Percentiles rank a stretch among this genome's conserved stretches.
Conservation (phyloP, 2,888 invertebrate genomes). For the Drosophila pegasa region DNA sequence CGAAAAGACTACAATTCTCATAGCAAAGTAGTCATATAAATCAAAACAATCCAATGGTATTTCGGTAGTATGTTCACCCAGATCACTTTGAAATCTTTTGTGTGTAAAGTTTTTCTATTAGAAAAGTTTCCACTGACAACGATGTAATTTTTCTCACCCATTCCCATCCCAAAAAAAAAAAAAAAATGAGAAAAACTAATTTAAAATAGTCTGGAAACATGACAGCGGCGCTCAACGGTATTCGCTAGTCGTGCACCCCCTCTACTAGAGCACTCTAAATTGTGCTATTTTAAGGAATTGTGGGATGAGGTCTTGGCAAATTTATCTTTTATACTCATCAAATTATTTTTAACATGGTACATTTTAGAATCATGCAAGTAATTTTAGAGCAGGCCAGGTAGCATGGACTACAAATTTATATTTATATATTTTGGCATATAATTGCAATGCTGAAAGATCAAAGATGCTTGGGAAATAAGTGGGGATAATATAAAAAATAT, state of each 20-base stretch:
- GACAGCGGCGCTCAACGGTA: slow-evolving; percentile 2
- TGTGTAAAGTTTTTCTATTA: neutral
- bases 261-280: neutral
- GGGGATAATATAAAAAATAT: too few species aligned
- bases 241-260: neutral
- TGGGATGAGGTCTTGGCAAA: slow-evolving; percentile 3
- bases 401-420: neutral
- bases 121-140: neutral
- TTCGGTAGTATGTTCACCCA: too few species aligned
- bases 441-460: too few species aligned
- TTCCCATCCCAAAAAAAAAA: too few species aligned
- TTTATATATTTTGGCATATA: too few species aligned
- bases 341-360: slow-evolving; percentile 8
- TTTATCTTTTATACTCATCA: slow-evolving; percentile 13
- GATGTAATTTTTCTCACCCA: neutral
- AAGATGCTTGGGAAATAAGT: too few species aligned
- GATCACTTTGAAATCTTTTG: neutral
- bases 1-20: neutral
- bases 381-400: slow-evolving; percentile 1
- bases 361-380: slow-evolving; percentile 3
- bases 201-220: slow-evolving; percentile 1
- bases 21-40: too few species aligned
- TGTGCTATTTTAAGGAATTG: slow-evolving; percentile 2
- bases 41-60: too few species aligned
- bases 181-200: neutral